phyloP scores from a whole-genome alignment of 2,113 vertebrate species.

The Ciconia stormi region DNA sequence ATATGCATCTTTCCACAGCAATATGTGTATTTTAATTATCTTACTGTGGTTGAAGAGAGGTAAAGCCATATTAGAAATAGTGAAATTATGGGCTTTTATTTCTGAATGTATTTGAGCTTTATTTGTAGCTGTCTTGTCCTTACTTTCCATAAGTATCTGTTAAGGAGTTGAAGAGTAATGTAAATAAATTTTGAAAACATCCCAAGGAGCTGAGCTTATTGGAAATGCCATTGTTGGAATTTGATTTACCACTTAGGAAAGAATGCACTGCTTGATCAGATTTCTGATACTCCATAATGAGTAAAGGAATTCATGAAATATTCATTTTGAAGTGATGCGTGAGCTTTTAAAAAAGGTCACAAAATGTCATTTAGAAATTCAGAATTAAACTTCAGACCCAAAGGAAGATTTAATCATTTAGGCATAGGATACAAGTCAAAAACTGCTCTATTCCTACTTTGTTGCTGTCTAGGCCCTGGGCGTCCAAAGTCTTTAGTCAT shows the following conservation, averaged over 20 bases:
- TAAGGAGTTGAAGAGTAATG: not conserved
- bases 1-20: not conserved
- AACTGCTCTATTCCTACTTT: not conserved
- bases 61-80: not conserved
- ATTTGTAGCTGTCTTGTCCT: not conserved
- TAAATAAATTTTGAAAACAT: not conserved
- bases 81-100: not conserved
- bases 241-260: slow-evolving; percentile 8
- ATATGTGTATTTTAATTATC: not conserved
- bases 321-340: slow-evolving; percentile 8
- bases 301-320: slow-evolving; percentile 46
- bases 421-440: not conserved
- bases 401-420: slow-evolving; percentile 12
- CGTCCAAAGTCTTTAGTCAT: not conserved
- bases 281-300: not conserved
- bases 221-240: not conserved
- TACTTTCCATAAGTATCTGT: not conserved
- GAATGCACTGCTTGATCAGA: not conserved
- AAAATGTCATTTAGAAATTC: slow-evolving; percentile 37
- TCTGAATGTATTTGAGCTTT: not conserved
- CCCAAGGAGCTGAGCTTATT: not conserved
- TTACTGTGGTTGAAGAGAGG: not conserved
- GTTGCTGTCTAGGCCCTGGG: not conserved
- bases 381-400: not conserved
- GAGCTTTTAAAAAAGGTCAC: slow-evolving; percentile 46